These are phyloP conservation scores for Scopus umbretta DNA, from an alignment of 2,113 vertebrate genomes.

Conservation along the genomic window DNA sequence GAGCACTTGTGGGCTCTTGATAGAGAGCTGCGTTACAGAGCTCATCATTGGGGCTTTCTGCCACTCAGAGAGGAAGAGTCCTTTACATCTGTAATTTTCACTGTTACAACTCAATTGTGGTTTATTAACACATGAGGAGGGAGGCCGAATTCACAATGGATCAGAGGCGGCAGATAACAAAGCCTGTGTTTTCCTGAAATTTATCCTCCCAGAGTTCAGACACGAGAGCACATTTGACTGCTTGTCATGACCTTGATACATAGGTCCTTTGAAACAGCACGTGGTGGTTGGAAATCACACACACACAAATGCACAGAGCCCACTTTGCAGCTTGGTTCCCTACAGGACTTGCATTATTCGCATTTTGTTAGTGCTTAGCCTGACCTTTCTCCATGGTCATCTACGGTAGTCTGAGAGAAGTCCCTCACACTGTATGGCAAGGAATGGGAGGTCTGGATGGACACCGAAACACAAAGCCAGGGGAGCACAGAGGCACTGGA, in stretches of 20 bases:
- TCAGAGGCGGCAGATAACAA: background rate
- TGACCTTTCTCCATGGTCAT: background rate
- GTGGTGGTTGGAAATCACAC: background rate
- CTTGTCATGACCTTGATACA: background rate
- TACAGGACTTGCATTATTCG: background rate
- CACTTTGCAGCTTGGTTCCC: background rate
- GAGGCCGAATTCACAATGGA: background rate
- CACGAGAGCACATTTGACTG: background rate
- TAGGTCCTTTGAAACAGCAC: background rate
- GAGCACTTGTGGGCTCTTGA: background rate
- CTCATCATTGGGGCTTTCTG: background rate
- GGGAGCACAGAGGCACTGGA: background rate
- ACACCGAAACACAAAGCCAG: background rate
- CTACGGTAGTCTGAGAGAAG: background rate
- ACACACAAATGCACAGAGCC: background rate
- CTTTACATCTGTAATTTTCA: background rate
- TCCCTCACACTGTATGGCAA: accelerated
- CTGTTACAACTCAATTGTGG: accelerated
- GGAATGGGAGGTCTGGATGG: background rate
- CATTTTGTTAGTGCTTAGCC: background rate
- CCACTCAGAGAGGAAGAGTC: background rate
- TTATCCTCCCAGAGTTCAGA: background rate
- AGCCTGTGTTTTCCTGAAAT: background rate
- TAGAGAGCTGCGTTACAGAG: background rate
- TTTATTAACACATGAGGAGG: background rate